Conservation (phyloP, 1,140 invertebrate genomes). For the Calliphora vicina region DNA sequence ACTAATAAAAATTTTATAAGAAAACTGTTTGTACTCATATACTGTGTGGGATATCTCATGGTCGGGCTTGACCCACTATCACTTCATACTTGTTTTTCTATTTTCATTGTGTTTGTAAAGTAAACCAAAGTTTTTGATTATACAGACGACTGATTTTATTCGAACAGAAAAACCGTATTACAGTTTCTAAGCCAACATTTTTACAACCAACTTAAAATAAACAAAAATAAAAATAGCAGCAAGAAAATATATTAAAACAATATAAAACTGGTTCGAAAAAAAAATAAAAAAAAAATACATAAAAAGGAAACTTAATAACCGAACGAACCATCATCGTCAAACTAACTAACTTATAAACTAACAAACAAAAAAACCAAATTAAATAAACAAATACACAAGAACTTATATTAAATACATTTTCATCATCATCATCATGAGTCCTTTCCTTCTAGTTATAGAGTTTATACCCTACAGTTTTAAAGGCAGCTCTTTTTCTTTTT, state of each 20-base stretch:
- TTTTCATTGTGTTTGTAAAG: neutral
- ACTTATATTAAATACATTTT: neutral
- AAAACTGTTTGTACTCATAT: too few relatives aligned
- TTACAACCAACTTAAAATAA: neutral
- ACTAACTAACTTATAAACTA: neutral
- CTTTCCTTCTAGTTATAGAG: too few relatives aligned
- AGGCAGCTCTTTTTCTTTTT: too few relatives aligned
- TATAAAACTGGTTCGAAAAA: neutral
- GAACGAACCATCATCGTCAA: neutral
- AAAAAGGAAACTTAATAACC: neutral
- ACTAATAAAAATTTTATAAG: too few relatives aligned
- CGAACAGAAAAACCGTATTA: neutral
- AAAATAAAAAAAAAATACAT: neutral
- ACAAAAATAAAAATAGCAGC: constrained; percentile 8
- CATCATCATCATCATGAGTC: neutral
- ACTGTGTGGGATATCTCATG: too few relatives aligned
- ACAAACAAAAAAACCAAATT: neutral
- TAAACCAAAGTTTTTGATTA: constrained; percentile 30
- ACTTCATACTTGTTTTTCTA: too few relatives aligned
- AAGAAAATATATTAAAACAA: neutral
- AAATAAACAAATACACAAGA: too few relatives aligned
- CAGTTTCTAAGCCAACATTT: constrained; percentile 15
- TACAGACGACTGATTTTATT: constrained; percentile 19
- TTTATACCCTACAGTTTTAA: too few relatives aligned
- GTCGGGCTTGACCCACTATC: too few relatives aligned